Evolutionary conservation across 30 jellyfish, hydroid and myxozoan genomes (phyloP).

Genomic region (Turritopsis dohrnii): DNA sequence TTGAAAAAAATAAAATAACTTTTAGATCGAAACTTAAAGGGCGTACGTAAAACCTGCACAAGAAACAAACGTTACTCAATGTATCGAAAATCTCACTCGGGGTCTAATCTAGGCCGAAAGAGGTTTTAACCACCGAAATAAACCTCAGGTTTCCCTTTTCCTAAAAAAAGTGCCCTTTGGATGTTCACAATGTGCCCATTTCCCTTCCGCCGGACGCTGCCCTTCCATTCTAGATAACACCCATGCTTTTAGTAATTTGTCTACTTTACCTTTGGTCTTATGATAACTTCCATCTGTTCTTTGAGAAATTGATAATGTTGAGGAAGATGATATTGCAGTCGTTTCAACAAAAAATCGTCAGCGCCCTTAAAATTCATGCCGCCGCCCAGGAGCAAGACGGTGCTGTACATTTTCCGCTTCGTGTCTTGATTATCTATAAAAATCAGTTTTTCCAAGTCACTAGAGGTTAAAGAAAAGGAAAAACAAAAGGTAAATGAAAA

Average conservation of each 20-base stretch:
- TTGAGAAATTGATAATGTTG: conserved; percentile 62
- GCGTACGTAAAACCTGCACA: neutral
- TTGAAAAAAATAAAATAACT: too few species aligned
- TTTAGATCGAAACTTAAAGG: too few species aligned
- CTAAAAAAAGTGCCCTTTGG: too few species aligned
- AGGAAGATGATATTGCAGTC: conserved; percentile 85
- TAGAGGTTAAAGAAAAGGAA: too few species aligned
- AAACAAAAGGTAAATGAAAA: too few species aligned
- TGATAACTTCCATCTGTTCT: conserved; percentile 80
- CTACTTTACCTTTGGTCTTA: conserved; percentile 74
- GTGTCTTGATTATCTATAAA: conserved; percentile 84
- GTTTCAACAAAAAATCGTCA: conserved; percentile 52
- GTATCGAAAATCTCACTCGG: neutral
- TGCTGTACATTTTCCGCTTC: conserved; percentile 83
- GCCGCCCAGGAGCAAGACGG: conserved; percentile 85
- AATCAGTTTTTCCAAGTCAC: too few species aligned
- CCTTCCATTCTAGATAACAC: neutral
- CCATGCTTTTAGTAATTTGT: neutral
- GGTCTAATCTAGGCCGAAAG: neutral
- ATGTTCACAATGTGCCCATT: too few species aligned
- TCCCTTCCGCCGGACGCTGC: too few species aligned
- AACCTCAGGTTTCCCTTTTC: neutral
- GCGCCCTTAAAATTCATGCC: conserved; percentile 87
- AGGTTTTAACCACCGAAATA: neutral
- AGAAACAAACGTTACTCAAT: neutral